Evolutionary conservation across 53 echinoderm and acorn worm species (phyloP).

Genomic region (Paelopatides confundens): DNA sequence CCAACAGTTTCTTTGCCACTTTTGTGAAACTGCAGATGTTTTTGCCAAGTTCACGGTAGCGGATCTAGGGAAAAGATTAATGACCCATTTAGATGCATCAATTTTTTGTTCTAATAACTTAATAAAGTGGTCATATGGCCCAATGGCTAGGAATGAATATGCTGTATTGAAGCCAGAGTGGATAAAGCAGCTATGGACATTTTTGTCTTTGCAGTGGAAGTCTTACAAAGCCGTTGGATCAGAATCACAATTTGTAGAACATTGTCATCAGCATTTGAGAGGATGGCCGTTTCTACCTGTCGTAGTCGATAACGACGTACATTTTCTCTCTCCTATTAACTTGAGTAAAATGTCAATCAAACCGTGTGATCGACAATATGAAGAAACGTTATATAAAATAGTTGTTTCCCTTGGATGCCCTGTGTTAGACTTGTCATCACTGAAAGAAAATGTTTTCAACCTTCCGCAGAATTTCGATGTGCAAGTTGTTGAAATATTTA

Average conservation of each 20-base stretch:
- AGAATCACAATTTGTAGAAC: background rate
- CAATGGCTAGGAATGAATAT: background rate
- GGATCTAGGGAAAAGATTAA: background rate
- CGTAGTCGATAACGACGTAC: background rate
- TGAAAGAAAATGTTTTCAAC: background rate
- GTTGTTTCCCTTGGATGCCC: background rate
- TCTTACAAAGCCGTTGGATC: background rate
- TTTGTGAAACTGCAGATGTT: background rate
- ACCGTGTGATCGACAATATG: background rate
- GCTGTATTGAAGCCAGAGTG: background rate
- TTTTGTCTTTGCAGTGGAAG: too few species aligned
- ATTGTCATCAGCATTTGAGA: background rate
- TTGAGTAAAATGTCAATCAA: background rate
- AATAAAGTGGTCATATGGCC: background rate
- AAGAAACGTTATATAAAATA: background rate
- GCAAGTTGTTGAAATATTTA: background rate
- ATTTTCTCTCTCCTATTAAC: background rate
- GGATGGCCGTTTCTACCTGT: slow-evolving; percentile 4
- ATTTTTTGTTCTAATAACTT: background rate
- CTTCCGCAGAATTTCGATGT: background rate
- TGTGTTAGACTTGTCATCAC: background rate
- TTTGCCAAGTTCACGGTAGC: background rate
- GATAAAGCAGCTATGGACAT: background rate
- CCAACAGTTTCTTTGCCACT: background rate
- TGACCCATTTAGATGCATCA: background rate